Evolutionary conservation across 1,140 invertebrate species (phyloP).

Genomic region (Neuroterus valhalla): DNA sequence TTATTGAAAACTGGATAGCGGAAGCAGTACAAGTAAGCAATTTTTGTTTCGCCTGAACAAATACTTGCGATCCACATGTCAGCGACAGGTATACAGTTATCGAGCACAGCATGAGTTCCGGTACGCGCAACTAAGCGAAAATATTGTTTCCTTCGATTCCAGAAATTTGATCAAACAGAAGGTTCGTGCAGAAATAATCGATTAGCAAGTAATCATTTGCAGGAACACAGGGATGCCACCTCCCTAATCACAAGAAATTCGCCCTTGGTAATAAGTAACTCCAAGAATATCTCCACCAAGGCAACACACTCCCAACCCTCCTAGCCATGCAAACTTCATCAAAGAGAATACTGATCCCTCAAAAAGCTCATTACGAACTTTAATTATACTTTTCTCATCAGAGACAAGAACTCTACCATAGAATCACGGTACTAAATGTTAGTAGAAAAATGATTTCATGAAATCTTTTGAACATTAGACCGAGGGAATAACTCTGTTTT

Average conservation of each 20-base stretch:
- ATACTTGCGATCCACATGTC: slow-evolving; percentile 62
- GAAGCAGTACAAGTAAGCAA: not conserved
- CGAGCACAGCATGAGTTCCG: slow-evolving; percentile 38
- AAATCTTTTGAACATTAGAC: too few species aligned
- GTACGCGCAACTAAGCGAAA: slow-evolving; percentile 58
- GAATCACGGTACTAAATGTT: too few species aligned
- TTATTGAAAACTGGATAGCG: not conserved
- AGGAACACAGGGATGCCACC: slow-evolving; percentile 38
- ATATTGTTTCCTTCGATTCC: slow-evolving; percentile 64
- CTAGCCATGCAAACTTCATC: not conserved
- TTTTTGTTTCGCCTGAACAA: slow-evolving; percentile 54
- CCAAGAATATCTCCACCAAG: too few species aligned
- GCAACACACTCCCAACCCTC: too few species aligned
- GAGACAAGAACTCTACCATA: too few species aligned
- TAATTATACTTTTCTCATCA: too few species aligned
- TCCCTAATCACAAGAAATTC: too few species aligned
- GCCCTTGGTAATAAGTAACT: too few species aligned
- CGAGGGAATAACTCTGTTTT: too few species aligned
- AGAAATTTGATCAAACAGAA: slow-evolving; percentile 68
- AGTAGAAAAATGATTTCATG: too few species aligned
- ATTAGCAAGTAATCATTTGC: slow-evolving; percentile 40
- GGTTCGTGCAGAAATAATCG: slow-evolving; percentile 41
- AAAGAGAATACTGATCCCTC: too few species aligned
- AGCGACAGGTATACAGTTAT: slow-evolving; percentile 57
- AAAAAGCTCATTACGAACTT: too few species aligned